Evolutionary conservation across 2,888 invertebrate species (phyloP).

Genomic region (Salticus scenicus): DNA sequence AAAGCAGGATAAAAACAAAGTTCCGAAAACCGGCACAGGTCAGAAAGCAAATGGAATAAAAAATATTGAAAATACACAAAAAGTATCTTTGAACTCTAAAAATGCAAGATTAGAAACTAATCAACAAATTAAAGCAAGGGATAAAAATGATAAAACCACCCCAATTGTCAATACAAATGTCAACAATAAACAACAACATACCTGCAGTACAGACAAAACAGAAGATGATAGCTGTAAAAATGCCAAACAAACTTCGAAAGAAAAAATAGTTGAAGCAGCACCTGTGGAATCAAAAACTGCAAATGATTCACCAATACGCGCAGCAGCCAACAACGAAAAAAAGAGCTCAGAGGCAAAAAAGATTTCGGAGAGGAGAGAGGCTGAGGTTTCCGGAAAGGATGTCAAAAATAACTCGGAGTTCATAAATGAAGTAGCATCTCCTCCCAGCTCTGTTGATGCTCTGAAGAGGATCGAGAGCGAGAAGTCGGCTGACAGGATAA

Average conservation of each 20-base stretch:
- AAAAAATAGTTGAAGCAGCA: background rate
- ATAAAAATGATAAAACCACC: background rate
- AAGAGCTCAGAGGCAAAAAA: slow-evolving; percentile 15
- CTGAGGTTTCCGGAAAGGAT: slow-evolving; percentile 20
- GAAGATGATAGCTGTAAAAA: background rate
- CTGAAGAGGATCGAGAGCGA: background rate
- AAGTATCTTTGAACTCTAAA: background rate
- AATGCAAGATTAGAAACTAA: background rate
- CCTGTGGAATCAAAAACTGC: background rate
- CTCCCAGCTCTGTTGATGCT: slow-evolving; percentile 22
- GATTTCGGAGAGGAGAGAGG: slow-evolving; percentile 13
- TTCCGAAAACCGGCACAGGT: background rate
- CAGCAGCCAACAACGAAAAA: slow-evolving; percentile 46
- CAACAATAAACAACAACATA: background rate
- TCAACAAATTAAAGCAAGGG: background rate
- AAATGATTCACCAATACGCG: slow-evolving; percentile 28
- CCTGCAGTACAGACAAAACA: background rate
- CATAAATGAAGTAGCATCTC: slow-evolving; percentile 26
- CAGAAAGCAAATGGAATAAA: background rate
- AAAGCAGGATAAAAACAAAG: background rate
- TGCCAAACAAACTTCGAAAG: background rate
- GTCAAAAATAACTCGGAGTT: slow-evolving; percentile 52
- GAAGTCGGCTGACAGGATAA: slow-evolving; percentile 21
- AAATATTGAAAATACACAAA: background rate
- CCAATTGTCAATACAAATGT: background rate